Evolutionary conservation across 2,113 vertebrate species (phyloP).

Genomic region (Rhea pennata): DNA sequence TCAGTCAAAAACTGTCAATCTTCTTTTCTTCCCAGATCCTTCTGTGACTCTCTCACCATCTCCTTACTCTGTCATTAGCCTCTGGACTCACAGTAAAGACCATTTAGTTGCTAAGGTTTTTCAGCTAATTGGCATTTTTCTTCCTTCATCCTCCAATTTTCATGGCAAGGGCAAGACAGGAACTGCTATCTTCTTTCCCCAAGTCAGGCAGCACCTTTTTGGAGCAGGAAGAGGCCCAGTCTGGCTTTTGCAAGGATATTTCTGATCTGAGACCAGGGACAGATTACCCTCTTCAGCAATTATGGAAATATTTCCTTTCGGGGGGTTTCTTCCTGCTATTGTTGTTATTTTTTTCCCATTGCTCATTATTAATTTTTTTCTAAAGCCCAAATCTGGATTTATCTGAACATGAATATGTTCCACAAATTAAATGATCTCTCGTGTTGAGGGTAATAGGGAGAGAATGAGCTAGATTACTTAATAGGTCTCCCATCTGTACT

Average conservation of each 20-base stretch:
- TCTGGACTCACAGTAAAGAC: background rate
- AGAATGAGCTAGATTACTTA: background rate
- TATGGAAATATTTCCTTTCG: background rate
- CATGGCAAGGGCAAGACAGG: background rate
- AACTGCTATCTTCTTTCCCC: background rate
- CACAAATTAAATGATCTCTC: conserved; percentile 52
- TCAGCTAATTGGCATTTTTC: background rate
- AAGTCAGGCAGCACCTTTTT: background rate
- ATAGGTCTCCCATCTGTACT: conserved; percentile 56
- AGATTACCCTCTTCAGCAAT: background rate
- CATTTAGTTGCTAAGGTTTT: background rate
- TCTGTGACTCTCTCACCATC: background rate
- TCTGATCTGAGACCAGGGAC: background rate
- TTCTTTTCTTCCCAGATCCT: conserved; percentile 15
- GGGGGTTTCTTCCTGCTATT: background rate
- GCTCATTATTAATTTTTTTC: background rate
- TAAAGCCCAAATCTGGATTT: conserved; percentile 4
- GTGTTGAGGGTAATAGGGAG: background rate
- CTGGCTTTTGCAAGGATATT: background rate
- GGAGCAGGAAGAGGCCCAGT: background rate
- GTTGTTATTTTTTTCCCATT: background rate
- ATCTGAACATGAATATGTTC: background rate
- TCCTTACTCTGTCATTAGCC: background rate
- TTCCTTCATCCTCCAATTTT: background rate
- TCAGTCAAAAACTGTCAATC: conserved; percentile 55